These are phyloP conservation scores for Nycticebus coucang DNA, from an alignment of 2,113 vertebrate genomes.

Conservation along the genomic window DNA sequence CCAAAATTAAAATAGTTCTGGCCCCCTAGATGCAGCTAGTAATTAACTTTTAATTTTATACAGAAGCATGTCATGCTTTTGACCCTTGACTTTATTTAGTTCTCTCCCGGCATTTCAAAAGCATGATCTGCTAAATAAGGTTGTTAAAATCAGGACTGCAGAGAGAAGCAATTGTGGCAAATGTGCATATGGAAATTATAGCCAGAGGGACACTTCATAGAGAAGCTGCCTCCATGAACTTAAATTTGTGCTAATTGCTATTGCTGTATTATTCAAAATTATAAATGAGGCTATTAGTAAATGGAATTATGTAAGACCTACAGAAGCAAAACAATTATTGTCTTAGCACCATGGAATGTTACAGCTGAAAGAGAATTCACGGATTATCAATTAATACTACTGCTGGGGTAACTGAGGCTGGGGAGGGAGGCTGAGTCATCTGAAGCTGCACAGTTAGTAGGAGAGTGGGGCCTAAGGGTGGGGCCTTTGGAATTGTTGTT, in stretches of 20 bases:
- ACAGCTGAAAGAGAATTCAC: not conserved
- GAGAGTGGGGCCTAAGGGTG: accelerated
- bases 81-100: conserved; percentile 77
- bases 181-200: conserved; percentile 63
- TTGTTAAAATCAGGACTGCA: conserved; percentile 74
- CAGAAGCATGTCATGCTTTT: conserved; percentile 76
- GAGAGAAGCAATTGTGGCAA: conserved; percentile 55
- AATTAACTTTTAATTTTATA: conserved; percentile 84
- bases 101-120: conserved; percentile 80
- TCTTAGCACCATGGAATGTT: not conserved
- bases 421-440: accelerated
- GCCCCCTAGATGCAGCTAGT: conserved; percentile 73
- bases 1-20: conserved; percentile 77
- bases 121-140: conserved; percentile 64
- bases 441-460: too few species aligned
- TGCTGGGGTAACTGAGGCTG: not conserved
- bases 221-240: conserved; percentile 46
- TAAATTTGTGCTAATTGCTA: conserved; percentile 57
- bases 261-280: conserved; percentile 60
- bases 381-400: not conserved
- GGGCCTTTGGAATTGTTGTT: not conserved
- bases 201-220: conserved; percentile 38
- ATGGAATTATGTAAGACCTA: conserved; percentile 41
- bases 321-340: not conserved
- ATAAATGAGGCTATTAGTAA: conserved; percentile 60